These are phyloP conservation scores for Ectemnius cavifrons DNA, from an alignment of 2,888 invertebrate species.

Conservation along the genomic window DNA sequence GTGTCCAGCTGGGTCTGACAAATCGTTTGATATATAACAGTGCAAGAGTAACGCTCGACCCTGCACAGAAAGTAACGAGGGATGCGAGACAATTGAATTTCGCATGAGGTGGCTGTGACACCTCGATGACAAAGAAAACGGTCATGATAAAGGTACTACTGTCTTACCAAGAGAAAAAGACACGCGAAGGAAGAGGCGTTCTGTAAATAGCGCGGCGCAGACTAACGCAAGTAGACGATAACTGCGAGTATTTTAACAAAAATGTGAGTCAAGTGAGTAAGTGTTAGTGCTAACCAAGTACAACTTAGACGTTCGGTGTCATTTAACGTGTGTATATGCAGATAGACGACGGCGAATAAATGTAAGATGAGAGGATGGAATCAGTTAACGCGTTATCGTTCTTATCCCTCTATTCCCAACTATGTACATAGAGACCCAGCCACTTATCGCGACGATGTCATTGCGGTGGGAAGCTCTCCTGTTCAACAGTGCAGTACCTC, in stretches of 20 bases:
- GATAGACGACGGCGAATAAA: slow-evolving; percentile 59
- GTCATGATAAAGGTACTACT: not conserved
- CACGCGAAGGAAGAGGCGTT: slow-evolving; percentile 10
- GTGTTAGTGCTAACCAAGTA: slow-evolving; percentile 56
- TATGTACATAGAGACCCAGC: not conserved
- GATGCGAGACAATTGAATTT: slow-evolving; percentile 1
- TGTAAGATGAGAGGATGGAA: slow-evolving; percentile 48
- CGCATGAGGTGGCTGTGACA: slow-evolving; percentile 18
- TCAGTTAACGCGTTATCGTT: slow-evolving; percentile 1
- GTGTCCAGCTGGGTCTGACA: not conserved
- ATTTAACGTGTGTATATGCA: slow-evolving; percentile 57
- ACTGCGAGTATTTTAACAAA: slow-evolving; percentile 55
- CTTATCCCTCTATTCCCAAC: not conserved
- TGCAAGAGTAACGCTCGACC: not conserved
- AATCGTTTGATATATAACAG: not conserved
- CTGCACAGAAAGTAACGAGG: slow-evolving; percentile 1
- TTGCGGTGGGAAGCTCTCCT: too few relatives aligned
- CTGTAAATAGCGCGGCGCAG: slow-evolving; percentile 51
- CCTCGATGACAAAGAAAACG: not conserved
- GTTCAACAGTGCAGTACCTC: too few relatives aligned
- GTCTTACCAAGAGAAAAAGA: not conserved
- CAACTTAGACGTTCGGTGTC: slow-evolving; percentile 62
- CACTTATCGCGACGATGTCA: too few relatives aligned
- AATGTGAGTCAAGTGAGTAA: slow-evolving; percentile 43
- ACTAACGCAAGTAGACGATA: slow-evolving; percentile 43